These are phyloP conservation scores for Collichthys lucidus DNA, from an alignment of 2,113 vertebrate species.

Conservation along the genomic window DNA sequence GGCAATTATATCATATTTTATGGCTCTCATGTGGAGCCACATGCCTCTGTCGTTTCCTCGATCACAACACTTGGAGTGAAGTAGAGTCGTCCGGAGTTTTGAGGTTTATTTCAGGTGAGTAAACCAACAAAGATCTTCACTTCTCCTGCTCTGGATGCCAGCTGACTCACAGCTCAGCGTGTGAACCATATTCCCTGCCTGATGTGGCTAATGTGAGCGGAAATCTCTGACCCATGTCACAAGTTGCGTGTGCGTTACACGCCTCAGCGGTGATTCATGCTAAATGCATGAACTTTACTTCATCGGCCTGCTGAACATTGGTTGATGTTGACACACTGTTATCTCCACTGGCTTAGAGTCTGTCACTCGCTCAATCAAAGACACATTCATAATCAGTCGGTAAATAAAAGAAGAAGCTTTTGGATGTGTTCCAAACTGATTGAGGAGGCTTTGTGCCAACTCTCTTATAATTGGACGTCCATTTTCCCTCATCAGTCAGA, in stretches of 20 bases:
- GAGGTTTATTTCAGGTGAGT: conserved; percentile 34
- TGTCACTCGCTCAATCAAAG: conserved; percentile 32
- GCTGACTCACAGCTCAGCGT: conserved; percentile 45
- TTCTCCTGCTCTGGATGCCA: conserved; percentile 19
- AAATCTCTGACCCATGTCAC: conserved; percentile 54
- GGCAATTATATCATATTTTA: conserved; percentile 62
- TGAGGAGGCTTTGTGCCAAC: conserved; percentile 36
- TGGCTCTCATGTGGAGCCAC: conserved; percentile 15
- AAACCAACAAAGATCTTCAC: conserved; percentile 1
- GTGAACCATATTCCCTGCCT: conserved; percentile 22
- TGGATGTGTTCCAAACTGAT: conserved; percentile 46
- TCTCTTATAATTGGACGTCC: conserved; percentile 64
- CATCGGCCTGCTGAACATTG: conserved; percentile 13
- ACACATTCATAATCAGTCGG: conserved; percentile 8
- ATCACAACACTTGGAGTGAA: conserved; percentile 4
- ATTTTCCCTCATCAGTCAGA: conserved; percentile 54
- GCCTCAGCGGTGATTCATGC: conserved; percentile 16
- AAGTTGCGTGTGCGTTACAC: conserved; percentile 40
- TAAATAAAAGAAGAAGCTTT: conserved; percentile 40
- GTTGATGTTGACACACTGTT: conserved; percentile 10
- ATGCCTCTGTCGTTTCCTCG: not conserved
- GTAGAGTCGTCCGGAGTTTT: not conserved
- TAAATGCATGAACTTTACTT: not conserved
- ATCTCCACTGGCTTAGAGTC: conserved; percentile 27
- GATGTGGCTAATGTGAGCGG: conserved; percentile 23